These are phyloP conservation scores for Tenthredo livida DNA, from an alignment of 2,888 invertebrate species.

Conservation along the genomic window DNA sequence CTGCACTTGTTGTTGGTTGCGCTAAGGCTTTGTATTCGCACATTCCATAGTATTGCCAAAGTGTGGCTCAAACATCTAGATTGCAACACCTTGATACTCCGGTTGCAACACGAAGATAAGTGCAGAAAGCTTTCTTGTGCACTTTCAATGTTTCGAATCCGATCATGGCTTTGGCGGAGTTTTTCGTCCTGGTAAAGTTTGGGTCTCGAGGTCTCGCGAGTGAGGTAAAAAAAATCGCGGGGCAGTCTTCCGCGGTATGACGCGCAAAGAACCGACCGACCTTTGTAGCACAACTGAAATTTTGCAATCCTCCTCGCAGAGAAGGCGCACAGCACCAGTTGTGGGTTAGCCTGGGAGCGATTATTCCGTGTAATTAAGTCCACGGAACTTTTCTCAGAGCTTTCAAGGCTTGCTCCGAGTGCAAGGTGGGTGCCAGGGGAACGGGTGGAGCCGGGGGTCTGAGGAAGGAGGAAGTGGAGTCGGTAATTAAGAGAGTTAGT, in stretches of 20 bases:
- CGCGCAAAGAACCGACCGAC: constrained; percentile 47
- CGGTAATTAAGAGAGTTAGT: constrained; percentile 81
- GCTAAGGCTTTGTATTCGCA: too few species aligned
- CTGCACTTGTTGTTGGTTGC: too few species aligned
- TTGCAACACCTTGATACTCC: too few species aligned
- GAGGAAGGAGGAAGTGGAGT: constrained; percentile 69
- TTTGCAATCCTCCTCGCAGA: constrained; percentile 51
- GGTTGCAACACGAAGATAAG: too few species aligned
- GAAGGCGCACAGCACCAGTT: constrained; percentile 53
- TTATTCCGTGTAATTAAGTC: constrained; percentile 84
- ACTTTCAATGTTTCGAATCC: background rate
- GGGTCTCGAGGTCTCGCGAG: background rate
- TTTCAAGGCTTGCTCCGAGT: constrained; percentile 65
- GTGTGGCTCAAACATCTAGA: too few species aligned
- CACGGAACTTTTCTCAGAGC: constrained; percentile 79
- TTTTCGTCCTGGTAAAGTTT: background rate
- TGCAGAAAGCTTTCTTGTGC: background rate
- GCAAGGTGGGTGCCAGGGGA: constrained; percentile 48
- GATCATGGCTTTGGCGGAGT: background rate
- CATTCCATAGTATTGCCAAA: too few species aligned
- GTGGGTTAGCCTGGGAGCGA: constrained; percentile 73
- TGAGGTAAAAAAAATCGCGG: constrained; percentile 19
- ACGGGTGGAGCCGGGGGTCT: constrained; percentile 47
- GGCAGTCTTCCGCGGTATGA: constrained; percentile 40
- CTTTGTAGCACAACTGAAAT: constrained; percentile 56